phyloP scores from a whole-genome alignment of 2,113 vertebrate species.

The Plestiodon gilberti region DNA sequence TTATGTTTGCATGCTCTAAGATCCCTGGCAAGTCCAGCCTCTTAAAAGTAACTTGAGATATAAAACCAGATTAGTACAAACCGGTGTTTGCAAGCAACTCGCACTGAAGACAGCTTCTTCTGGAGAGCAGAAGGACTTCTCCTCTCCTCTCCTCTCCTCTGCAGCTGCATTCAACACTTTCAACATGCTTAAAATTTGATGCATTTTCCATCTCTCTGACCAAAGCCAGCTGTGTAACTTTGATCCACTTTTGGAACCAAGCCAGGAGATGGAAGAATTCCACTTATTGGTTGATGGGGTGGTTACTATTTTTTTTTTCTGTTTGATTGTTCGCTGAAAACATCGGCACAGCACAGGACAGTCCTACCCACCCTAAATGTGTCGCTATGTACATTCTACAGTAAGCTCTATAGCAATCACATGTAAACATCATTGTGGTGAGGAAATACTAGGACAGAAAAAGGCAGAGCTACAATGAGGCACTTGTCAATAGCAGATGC shows the following conservation, averaged over 20 bases:
- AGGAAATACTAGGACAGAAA: conserved; percentile 83
- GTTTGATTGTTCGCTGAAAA: conserved; percentile 74
- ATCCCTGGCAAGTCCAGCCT: background rate
- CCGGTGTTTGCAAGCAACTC: conserved; percentile 24
- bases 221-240: conserved; percentile 57
- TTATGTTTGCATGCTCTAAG: accelerated
- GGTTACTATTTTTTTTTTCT: conserved; percentile 36
- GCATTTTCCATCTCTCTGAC: conserved; percentile 75
- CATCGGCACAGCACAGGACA: conserved; percentile 80
- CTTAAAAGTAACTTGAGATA: background rate
- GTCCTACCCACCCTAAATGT: conserved; percentile 73
- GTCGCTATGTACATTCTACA: conserved; percentile 76
- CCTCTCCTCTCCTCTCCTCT: background rate
- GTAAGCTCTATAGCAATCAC: conserved; percentile 83
- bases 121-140: background rate
- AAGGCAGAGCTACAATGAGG: conserved; percentile 82
- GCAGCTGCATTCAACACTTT: conserved; percentile 62
- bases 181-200: conserved; percentile 72
- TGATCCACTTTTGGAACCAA: conserved; percentile 68
- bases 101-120: background rate
- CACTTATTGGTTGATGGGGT: conserved; percentile 65
- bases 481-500: conserved; percentile 78
- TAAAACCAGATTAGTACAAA: background rate
- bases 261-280: conserved; percentile 84
- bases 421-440: conserved; percentile 82